phyloP scores from a whole-genome alignment of 2,113 vertebrate genomes.

The Tauraco erythrolophus region DNA sequence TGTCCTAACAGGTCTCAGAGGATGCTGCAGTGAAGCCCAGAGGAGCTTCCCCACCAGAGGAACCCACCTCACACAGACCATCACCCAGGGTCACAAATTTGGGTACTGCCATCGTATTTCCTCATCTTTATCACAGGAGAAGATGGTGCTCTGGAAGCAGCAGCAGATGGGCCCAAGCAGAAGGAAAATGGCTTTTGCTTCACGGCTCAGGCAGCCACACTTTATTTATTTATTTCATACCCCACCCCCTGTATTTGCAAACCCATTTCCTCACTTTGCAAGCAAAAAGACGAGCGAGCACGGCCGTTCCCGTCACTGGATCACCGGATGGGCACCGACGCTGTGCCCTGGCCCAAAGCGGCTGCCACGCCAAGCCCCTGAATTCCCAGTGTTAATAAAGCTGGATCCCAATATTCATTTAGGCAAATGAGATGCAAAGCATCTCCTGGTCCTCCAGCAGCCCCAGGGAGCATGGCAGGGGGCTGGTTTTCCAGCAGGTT shows the following conservation, averaged over 20 bases:
- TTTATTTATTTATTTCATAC: neutral
- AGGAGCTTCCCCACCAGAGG: no score
- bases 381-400: neutral
- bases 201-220: neutral
- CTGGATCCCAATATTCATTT: neutral
- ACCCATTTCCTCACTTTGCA: neutral
- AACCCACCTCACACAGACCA: no score
- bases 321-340: neutral
- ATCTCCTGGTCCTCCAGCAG: neutral
- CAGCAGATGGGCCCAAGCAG: neutral
- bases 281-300: neutral
- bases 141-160: rapidly evolving
- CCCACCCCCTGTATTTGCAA: neutral
- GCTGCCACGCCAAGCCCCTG: neutral
- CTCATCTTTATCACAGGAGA: neutral
- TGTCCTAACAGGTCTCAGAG: rapidly evolving
- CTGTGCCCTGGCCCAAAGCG: neutral
- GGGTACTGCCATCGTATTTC: neutral
- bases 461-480: neutral
- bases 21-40: neutral
- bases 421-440: neutral
- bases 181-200: neutral
- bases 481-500: neutral
- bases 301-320: neutral
- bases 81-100: rapidly evolving